phyloP scores from a whole-genome alignment of 1,140 invertebrate genomes.

The Oscheius sp. region DNA sequence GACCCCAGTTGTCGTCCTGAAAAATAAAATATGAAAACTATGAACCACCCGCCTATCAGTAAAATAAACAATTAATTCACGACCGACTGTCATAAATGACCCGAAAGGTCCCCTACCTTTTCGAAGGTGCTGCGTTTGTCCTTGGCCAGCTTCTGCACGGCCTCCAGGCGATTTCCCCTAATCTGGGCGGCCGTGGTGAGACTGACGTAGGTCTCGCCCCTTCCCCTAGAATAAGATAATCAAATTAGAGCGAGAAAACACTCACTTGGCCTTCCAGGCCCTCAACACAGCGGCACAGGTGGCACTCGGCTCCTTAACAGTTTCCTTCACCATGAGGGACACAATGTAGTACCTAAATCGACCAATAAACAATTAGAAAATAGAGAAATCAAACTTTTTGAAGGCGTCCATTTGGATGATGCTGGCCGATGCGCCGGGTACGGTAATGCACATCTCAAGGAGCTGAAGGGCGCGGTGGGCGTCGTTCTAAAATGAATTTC shows the following conservation, averaged over 20 bases:
- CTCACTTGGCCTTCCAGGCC: neutral
- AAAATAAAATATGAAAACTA: neutral
- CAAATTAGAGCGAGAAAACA: neutral
- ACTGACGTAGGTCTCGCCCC: neutral
- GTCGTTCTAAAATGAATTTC: neutral
- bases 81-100: neutral
- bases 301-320: neutral
- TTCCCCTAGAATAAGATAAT: neutral
- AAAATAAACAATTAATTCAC: neutral
- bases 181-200: neutral
- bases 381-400: no score
- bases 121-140: neutral
- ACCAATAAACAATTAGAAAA: no score
- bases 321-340: neutral
- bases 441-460: neutral
- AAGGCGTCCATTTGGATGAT: constrained; percentile 2
- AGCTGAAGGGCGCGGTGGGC: neutral
- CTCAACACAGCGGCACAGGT: neutral
- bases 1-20: constrained; percentile 14
- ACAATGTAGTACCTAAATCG: neutral
- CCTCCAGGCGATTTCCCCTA: neutral
- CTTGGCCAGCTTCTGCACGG: neutral
- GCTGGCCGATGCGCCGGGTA: neutral
- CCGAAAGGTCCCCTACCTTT: neutral
- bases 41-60: neutral